Percentiles rank a stretch among this genome's conserved stretches.
These are phyloP conservation scores for Daboia siamensis DNA, from an alignment of 2,113 vertebrate genomes.

Conservation along the genomic window DNA sequence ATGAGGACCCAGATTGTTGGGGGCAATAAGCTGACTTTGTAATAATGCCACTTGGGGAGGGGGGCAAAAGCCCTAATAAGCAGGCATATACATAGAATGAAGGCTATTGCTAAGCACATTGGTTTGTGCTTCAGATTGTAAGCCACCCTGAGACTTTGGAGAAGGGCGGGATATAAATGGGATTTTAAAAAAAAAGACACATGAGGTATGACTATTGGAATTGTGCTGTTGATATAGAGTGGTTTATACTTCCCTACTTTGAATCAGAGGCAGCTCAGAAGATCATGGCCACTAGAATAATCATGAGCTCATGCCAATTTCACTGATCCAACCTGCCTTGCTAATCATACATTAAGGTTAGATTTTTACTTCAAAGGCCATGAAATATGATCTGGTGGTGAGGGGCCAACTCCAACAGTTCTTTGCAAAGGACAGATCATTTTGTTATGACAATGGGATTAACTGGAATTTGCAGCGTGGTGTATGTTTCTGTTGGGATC, in stretches of 20 bases:
- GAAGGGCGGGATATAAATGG: no score
- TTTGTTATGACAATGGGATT: not conserved
- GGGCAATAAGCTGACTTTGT: no score
- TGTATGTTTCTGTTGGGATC: not conserved
- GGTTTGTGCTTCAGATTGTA: no score
- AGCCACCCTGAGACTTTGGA: no score
- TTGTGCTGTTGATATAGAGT: not conserved
- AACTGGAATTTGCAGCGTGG: not conserved
- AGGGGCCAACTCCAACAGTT: not conserved
- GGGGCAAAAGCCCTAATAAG: no score
- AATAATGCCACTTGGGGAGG: no score
- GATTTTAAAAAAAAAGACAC: no score
- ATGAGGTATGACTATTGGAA: not conserved
- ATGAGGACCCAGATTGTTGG: no score
- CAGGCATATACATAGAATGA: no score
- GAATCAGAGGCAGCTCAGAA: not conserved
- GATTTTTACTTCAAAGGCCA: not conserved
- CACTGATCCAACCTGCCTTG: not conserved
- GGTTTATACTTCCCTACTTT: not conserved
- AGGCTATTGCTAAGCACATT: no score
- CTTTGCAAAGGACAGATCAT: not conserved
- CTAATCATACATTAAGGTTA: not conserved
- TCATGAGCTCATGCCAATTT: not conserved
- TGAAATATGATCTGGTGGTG: not conserved
- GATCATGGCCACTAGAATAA: not conserved